phyloP scores from a whole-genome alignment of 2,113 vertebrate species.

The Tragelaphus imberbis region DNA sequence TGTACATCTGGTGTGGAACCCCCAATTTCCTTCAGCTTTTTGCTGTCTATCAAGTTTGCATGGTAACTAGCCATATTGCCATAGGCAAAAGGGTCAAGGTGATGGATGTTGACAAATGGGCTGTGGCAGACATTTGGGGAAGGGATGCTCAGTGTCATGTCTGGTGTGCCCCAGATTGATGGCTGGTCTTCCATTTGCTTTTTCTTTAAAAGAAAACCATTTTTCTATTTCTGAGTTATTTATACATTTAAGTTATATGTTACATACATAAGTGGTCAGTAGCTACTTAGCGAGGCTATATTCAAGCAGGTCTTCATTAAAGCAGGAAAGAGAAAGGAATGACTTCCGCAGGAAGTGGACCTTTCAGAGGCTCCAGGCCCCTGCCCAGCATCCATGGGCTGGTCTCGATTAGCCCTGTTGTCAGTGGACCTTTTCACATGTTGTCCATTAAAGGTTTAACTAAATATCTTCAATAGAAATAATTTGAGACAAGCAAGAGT shows the following conservation, averaged over 20 bases:
- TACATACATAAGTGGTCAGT: not conserved
- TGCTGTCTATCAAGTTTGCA: not conserved
- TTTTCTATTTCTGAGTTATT: not conserved
- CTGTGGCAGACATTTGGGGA: not conserved
- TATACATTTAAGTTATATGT: not conserved
- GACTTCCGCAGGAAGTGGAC: not conserved
- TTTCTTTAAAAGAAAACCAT: conserved; percentile 2
- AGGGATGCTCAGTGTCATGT: not conserved
- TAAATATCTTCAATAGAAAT: not conserved
- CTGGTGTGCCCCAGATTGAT: not conserved
- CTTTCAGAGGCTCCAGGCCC: not conserved
- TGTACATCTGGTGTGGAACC: not conserved
- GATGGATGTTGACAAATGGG: not conserved
- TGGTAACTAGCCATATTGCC: not conserved
- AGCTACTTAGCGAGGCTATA: not conserved
- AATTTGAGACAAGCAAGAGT: not conserved
- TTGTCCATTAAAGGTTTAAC: not conserved
- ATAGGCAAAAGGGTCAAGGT: not conserved
- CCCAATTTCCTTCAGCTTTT: not conserved
- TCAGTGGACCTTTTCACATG: not conserved
- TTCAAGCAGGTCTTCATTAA: not conserved
- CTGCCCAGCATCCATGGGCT: not conserved
- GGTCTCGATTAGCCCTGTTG: not conserved
- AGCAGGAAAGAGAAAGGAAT: not conserved
- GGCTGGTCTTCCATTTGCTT: not conserved